Conservation (phyloP, 2,888 invertebrate genomes). For the Agriotes lineatus region DNA sequence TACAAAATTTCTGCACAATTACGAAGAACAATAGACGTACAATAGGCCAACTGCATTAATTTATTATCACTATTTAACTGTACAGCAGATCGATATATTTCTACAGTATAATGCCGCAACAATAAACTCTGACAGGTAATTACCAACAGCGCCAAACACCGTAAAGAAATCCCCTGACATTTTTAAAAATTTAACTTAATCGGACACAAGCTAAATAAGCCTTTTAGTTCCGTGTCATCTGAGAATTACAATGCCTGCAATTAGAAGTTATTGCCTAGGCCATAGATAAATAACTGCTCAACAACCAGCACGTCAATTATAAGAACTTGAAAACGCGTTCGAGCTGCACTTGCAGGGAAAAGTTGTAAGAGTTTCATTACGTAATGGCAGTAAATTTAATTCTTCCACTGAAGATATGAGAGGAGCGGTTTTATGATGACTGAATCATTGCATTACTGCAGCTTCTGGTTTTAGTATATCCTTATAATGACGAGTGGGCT, state of each 20-base stretch:
- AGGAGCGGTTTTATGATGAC: conserved; percentile 1
- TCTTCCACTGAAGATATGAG: background rate
- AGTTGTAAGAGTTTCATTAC: background rate
- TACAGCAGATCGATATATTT: background rate
- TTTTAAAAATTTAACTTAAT: background rate
- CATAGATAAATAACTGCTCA: conserved; percentile 20
- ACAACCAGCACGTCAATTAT: conserved; percentile 19
- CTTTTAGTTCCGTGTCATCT: conserved; percentile 22
- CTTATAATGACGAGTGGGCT: no score
- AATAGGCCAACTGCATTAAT: no score
- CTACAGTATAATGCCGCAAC: background rate
- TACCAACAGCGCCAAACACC: background rate
- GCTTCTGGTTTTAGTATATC: background rate
- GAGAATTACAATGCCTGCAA: conserved; percentile 19
- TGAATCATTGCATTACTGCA: background rate
- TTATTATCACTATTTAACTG: background rate
- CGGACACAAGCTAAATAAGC: background rate
- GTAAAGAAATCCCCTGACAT: conserved; percentile 1
- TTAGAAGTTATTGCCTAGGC: conserved; percentile 22
- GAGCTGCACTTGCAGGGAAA: background rate
- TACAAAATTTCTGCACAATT: no score
- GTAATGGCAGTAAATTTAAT: conserved; percentile 9
- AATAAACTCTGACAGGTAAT: background rate
- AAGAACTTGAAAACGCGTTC: conserved; percentile 20
- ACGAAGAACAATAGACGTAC: no score